Percentiles rank a stretch among this genome's conserved stretches.
Evolutionary conservation across 1,140 invertebrate genomes (phyloP).

Genomic region (Drusus annulatus): DNA sequence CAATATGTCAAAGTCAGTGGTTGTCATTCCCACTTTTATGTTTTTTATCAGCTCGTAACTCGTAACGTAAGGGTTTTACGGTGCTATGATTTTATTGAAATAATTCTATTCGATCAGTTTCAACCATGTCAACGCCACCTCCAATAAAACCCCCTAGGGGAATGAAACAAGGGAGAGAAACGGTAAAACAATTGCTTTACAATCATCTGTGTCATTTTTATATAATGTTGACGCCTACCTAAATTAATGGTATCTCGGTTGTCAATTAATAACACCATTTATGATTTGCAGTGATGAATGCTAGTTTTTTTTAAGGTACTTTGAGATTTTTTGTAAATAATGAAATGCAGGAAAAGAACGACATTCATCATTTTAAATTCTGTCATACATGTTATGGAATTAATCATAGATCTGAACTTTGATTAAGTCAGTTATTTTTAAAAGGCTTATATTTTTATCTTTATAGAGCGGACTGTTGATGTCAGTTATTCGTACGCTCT

Average conservation of each 20-base stretch:
- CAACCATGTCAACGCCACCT: conserved; percentile 69
- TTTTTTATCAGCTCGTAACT: neutral
- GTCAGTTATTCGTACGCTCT: conserved; percentile 92
- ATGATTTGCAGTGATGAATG: too few relatives aligned
- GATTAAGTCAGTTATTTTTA: too few relatives aligned
- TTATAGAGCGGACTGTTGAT: conserved; percentile 90
- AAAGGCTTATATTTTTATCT: neutral
- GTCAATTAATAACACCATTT: too few relatives aligned
- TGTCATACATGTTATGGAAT: neutral
- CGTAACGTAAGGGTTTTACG: neutral
- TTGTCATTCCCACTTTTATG: neutral
- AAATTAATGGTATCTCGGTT: too few relatives aligned
- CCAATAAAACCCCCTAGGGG: conserved; percentile 86
- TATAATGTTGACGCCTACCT: conserved; percentile 34
- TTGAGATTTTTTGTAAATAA: too few relatives aligned
- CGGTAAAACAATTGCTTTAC: conserved; percentile 71
- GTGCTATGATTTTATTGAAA: neutral
- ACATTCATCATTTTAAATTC: conserved; percentile 43
- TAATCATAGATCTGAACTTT: neutral
- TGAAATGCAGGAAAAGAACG: too few relatives aligned
- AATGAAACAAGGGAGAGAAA: conserved; percentile 86
- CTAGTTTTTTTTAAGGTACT: too few relatives aligned
- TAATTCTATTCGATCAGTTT: neutral
- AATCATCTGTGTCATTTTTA: neutral
- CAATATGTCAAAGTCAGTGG: neutral